These are phyloP conservation scores for Varecia variegata DNA, from an alignment of 2,797 vertebrate species.

Conservation along the genomic window DNA sequence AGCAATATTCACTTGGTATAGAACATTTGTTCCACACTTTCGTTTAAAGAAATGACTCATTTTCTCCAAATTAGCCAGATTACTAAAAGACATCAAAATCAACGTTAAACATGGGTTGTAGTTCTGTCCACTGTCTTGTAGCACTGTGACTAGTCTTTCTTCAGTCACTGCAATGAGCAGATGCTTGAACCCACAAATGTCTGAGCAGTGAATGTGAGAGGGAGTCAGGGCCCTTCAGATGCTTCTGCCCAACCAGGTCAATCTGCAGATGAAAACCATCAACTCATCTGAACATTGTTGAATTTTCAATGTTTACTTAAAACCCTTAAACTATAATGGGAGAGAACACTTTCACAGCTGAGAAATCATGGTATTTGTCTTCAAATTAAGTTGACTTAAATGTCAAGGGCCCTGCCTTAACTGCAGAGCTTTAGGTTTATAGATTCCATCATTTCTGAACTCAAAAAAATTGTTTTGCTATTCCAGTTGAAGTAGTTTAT, in stretches of 20 bases:
- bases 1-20: neutral
- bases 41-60: neutral
- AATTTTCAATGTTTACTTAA: neutral
- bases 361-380: neutral
- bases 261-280: neutral
- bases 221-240: neutral
- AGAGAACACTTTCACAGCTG: neutral
- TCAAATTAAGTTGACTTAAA: conserved; percentile 4
- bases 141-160: neutral
- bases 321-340: neutral
- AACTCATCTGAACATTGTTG: neutral
- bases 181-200: neutral
- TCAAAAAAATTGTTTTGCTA: neutral
- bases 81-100: neutral
- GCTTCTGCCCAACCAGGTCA: neutral
- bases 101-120: neutral
- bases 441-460: neutral
- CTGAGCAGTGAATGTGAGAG: neutral
- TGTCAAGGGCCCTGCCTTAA: neutral
- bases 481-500: neutral
- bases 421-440: neutral
- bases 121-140: neutral
- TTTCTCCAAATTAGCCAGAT: neutral
- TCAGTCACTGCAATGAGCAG: neutral
- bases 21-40: neutral